These are phyloP conservation scores for Drosophila pseudoobscura DNA, from an alignment of 1,140 invertebrate species.

Conservation along the genomic window DNA sequence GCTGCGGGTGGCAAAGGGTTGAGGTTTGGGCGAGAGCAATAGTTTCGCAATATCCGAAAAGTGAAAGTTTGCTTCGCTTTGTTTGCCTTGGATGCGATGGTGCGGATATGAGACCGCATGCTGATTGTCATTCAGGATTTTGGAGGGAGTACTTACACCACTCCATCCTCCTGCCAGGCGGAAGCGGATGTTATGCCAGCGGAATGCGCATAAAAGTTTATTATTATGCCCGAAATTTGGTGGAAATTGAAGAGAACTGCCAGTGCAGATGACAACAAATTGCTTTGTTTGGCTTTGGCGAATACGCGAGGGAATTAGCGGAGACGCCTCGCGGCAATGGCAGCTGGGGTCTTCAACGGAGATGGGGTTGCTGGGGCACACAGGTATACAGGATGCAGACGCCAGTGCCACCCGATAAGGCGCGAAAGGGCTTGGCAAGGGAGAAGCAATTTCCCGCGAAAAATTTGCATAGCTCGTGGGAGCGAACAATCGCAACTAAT, in stretches of 20 bases:
- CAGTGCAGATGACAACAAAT: conserved; percentile 57
- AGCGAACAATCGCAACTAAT: conserved; percentile 25
- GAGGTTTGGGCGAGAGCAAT: conserved; percentile 48
- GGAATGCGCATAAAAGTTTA: conserved; percentile 69
- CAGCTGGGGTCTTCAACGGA: not conserved
- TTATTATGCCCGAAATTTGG: conserved; percentile 58
- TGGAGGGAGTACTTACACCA: conserved; percentile 14
- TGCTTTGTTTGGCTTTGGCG: conserved; percentile 56
- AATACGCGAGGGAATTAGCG: conserved; percentile 68
- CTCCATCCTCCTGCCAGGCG: not conserved
- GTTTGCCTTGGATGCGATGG: conserved; percentile 50
- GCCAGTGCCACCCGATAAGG: conserved; percentile 53
- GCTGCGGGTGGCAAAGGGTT: conserved; percentile 43
- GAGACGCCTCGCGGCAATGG: not conserved
- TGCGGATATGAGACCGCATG: conserved; percentile 77
- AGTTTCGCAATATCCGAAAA: conserved; percentile 72
- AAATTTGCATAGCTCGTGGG: conserved; percentile 67
- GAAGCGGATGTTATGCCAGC: conserved; percentile 50
- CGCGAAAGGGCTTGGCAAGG: conserved; percentile 21
- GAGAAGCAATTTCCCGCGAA: conserved; percentile 50
- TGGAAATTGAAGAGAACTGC: conserved; percentile 48
- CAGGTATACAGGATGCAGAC: conserved; percentile 43
- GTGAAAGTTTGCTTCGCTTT: conserved; percentile 54
- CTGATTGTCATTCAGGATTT: conserved; percentile 67
- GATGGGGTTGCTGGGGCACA: conserved; percentile 33